Evolutionary conservation across 1,140 invertebrate genomes (phyloP), one percentile per base, ranked within the genome.

Genomic region (Bilobella aurantiaca): DNA sequence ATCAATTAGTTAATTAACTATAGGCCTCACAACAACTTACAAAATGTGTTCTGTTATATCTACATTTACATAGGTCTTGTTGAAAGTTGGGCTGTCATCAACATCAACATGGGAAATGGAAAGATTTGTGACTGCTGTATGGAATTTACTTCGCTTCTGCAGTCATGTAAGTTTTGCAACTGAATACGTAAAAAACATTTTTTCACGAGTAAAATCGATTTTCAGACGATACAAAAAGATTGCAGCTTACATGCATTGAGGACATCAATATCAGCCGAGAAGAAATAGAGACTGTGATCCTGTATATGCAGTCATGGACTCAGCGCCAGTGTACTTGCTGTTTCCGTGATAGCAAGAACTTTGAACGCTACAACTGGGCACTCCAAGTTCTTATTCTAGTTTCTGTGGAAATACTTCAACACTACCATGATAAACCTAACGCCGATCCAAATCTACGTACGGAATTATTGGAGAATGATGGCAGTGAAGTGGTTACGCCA

Each of bases 311-410:
- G 73, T 80, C 83, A 31, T 88, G 86, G 86, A 83, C 84, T 63
- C 85, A 87, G 78, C 83, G 89, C 74, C 91, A 93, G 80, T 95
- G 91, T 76, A 90, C 92, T 85, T 93, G 90, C 77, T 90, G 89
- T 79, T 93, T 90, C 78, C 84, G 90, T 68, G 91, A 93, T 79
- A 82, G 84, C 62, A 91, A 91, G 77, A 93, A 93, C 75, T 90
- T 91, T 79, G 90, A 93, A 77, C 82, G 89, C 71, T 90, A 93
- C 74, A 91, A 90, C 77, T 82, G 88, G 74, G 79, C 93, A 61
- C 87, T 90, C 49, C 90, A 93, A 75, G 87, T 87, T 62, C 83
- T 93, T 66, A 84, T 93, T 57, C 83, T 72, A 28, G 70, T 72
- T 27, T 59, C 60, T 14, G 62, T 72, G 25, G 70, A 72, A 69